phyloP scores from a whole-genome alignment of 2,113 vertebrate genomes.

The Myrmophylax atrothorax region DNA sequence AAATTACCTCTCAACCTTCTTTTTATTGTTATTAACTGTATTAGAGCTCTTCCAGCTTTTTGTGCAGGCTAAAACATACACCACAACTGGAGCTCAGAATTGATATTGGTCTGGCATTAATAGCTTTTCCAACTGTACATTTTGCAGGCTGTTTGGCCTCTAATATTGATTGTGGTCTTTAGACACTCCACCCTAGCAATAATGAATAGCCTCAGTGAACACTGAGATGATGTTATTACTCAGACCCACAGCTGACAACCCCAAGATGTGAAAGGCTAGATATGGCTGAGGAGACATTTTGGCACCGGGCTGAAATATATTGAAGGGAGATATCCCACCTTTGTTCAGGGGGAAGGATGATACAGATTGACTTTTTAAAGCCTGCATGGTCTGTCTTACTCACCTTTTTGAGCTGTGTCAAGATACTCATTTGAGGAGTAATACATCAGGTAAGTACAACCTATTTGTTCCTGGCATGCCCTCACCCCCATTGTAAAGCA shows the following conservation, averaged over 20 bases:
- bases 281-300: neutral
- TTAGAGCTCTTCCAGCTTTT: neutral
- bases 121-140: neutral
- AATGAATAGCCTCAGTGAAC: neutral
- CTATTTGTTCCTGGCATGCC: constrained; percentile 22
- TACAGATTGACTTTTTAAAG: neutral
- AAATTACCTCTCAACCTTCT: neutral
- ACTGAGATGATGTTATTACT: neutral
- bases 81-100: neutral
- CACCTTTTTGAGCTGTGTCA: neutral
- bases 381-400: constrained; percentile 28
- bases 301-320: neutral
- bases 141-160: neutral
- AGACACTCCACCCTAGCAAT: neutral
- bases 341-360: neutral
- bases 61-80: rapidly evolving
- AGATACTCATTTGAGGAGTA: constrained; percentile 37
- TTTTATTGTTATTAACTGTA: rapidly evolving
- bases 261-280: neutral
- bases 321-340: neutral
- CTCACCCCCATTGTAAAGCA: constrained; percentile 27
- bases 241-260: rapidly evolving
- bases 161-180: neutral
- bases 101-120: neutral
- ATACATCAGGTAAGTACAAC: constrained; percentile 32